Conservation (phyloP, 2,888 invertebrate species). For the Podabrus alpinus region DNA sequence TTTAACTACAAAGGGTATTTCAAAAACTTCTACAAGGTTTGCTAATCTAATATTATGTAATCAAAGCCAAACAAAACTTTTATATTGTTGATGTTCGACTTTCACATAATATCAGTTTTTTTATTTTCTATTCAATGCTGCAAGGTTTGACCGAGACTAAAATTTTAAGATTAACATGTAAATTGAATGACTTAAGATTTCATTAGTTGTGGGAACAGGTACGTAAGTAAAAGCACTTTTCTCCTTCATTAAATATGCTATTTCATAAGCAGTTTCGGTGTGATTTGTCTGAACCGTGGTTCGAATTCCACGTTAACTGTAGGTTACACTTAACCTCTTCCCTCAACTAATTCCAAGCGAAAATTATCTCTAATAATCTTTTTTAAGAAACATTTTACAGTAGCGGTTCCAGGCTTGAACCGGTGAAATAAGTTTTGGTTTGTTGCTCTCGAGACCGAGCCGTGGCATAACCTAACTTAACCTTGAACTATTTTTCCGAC, state of each 20-base stretch:
- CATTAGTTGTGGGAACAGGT: neutral
- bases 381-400: neutral
- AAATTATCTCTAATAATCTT: neutral
- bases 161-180: neutral
- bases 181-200: neutral
- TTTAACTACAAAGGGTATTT: too few species aligned
- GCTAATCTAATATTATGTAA: too few species aligned
- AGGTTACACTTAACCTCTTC: neutral
- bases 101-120: too few species aligned
- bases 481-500: neutral
- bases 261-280: neutral
- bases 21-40: too few species aligned
- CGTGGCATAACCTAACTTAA: neutral
- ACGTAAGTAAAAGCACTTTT: neutral
- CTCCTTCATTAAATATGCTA: neutral
- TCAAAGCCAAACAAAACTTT: too few species aligned
- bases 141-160: neutral
- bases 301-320: neutral
- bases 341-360: neutral
- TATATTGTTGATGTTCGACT: too few species aligned
- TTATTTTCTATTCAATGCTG: neutral
- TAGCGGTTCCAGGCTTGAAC: neutral
- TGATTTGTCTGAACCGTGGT: neutral
- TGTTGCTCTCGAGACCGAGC: neutral
- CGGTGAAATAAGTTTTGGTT: neutral